Evolutionary conservation across 2,113 vertebrate species (phyloP).

Genomic region (Coracopsis vasa): DNA sequence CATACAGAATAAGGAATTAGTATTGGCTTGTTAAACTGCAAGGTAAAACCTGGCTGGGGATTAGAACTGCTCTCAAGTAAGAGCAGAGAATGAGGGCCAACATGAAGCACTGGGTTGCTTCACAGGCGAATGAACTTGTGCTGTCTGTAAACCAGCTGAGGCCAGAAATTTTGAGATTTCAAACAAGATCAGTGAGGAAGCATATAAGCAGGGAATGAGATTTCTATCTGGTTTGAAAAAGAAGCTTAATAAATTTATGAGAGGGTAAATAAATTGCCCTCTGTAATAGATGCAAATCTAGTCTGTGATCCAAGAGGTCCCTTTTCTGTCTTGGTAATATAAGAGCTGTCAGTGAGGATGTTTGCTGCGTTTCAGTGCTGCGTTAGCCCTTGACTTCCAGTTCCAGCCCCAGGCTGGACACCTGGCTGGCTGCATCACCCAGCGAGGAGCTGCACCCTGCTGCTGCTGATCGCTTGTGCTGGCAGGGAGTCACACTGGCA

Average conservation of each 20-base stretch:
- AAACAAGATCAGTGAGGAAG: not conserved
- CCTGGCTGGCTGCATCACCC: fast-evolving
- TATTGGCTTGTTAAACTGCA: not conserved
- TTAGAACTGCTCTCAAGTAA: not conserved
- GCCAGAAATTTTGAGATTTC: not conserved
- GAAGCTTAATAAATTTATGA: not conserved
- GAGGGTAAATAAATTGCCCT: not conserved
- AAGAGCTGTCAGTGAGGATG: fast-evolving
- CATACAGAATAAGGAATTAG: not conserved
- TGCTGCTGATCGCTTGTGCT: fast-evolving
- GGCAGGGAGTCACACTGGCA: not conserved
- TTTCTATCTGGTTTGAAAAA: not conserved
- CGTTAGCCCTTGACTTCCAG: not conserved
- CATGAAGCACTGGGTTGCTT: not conserved
- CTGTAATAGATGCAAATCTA: fast-evolving
- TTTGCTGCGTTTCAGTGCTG: not conserved
- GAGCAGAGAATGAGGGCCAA: not conserved
- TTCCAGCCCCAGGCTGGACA: not conserved
- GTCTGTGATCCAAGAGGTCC: not conserved
- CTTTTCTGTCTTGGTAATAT: fast-evolving
- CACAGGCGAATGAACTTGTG: too few species aligned
- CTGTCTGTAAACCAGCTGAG: not conserved
- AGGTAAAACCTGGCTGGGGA: not conserved
- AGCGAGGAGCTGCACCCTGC: fast-evolving
- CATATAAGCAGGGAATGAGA: not conserved